These are phyloP conservation scores for Tuta absoluta DNA, from an alignment of 2,888 invertebrate genomes.

Conservation along the genomic window DNA sequence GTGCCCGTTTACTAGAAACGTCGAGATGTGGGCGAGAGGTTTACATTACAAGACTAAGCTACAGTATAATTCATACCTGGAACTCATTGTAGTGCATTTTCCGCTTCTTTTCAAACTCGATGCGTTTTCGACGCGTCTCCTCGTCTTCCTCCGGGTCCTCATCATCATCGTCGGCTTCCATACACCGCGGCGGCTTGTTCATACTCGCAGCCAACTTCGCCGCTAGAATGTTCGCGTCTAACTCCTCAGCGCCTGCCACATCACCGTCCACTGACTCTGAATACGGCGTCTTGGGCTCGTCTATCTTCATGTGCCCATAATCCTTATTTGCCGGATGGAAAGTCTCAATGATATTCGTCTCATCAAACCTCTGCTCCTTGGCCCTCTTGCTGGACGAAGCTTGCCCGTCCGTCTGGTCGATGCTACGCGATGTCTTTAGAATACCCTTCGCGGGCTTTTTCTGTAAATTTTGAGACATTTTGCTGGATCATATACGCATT, in stretches of 20 bases:
- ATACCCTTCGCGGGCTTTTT: slow-evolving; percentile 95
- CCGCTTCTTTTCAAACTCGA: slow-evolving; percentile 94
- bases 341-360: slow-evolving; percentile 99
- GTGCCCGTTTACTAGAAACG: slow-evolving; percentile 7
- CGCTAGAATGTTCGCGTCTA: slow-evolving; percentile 87
- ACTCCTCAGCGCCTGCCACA: slow-evolving; percentile 80
- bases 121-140: slow-evolving; percentile 84
- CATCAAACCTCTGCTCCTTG: slow-evolving; percentile 94
- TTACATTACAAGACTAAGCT: slow-evolving; percentile 8
- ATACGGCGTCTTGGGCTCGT: slow-evolving; percentile 98
- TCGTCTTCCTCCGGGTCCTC: slow-evolving; percentile 82
- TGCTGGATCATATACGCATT: slow-evolving; percentile 52
- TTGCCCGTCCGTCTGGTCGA: slow-evolving; percentile 85
- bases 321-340: slow-evolving; percentile 99
- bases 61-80: slow-evolving; percentile 53
- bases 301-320: slow-evolving; percentile 98
- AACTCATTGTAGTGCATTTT: slow-evolving; percentile 99
- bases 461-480: slow-evolving; percentile 89
- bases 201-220: slow-evolving; percentile 84
- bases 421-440: slow-evolving; percentile 94
- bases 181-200: slow-evolving; percentile 74
- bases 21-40: neutral
- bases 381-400: slow-evolving; percentile 72
- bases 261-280: slow-evolving; percentile 83
- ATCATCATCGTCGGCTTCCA: slow-evolving; percentile 72